phyloP scores from a whole-genome alignment of 2,113 vertebrate species.

The Myrmophylax atrothorax region DNA sequence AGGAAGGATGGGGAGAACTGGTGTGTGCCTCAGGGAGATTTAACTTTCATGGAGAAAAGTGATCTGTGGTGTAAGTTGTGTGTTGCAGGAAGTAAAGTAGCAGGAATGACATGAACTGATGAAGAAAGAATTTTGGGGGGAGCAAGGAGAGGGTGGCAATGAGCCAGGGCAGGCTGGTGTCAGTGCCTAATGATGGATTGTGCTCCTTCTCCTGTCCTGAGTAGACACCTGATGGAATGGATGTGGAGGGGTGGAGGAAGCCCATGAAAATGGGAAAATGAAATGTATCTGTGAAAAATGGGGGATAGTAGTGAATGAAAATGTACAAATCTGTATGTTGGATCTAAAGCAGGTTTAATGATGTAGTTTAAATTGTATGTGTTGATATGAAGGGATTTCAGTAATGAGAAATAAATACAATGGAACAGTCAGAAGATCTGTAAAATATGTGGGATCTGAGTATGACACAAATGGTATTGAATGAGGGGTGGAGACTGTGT shows the following conservation, averaged over 20 bases:
- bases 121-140: not conserved
- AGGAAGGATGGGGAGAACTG: not conserved
- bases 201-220: not conserved
- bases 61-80: not conserved
- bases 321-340: not conserved
- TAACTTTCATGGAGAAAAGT: no score
- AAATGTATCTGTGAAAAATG: not conserved
- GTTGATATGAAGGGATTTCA: not conserved
- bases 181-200: not conserved
- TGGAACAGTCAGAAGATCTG: not conserved
- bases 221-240: not conserved
- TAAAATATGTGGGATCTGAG: not conserved
- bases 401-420: not conserved
- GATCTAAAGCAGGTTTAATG: not conserved
- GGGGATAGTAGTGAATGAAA: not conserved
- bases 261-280: not conserved
- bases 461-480: not conserved
- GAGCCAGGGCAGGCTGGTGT: not conserved
- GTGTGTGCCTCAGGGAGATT: not conserved
- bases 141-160: not conserved
- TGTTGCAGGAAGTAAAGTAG: not conserved
- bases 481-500: not conserved
- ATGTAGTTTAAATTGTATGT: not conserved
- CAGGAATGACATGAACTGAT: not conserved
- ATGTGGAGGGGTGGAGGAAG: not conserved